Evolutionary conservation across 2,113 vertebrate genomes (phyloP).

Genomic region (Prochilodus magdalenae): DNA sequence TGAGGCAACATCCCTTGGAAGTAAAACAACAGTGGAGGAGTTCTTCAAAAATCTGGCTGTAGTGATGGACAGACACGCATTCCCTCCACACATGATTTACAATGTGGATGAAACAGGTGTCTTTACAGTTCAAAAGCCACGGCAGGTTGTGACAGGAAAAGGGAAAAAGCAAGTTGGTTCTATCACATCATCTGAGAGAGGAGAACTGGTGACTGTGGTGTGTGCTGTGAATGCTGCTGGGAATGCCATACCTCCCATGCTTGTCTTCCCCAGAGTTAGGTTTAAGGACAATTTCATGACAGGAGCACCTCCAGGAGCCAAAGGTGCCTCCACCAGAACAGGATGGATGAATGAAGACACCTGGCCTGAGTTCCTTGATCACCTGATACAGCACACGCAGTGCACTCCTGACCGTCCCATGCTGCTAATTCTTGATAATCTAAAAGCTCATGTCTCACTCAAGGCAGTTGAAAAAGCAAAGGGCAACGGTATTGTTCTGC

Average conservation of each 20-base stretch:
- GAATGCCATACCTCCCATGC: too few relatives aligned
- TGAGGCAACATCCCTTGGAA: too few relatives aligned
- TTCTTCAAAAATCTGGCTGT: too few relatives aligned
- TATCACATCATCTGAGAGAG: constrained; percentile 55
- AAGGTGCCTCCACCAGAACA: constrained; percentile 8
- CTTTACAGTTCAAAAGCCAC: too few relatives aligned
- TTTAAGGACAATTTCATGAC: constrained; percentile 44
- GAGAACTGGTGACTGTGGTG: constrained; percentile 53
- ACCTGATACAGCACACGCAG: constrained; percentile 52
- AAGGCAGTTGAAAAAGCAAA: constrained; percentile 39
- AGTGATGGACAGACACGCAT: too few relatives aligned
- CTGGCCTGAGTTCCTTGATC: constrained; percentile 47
- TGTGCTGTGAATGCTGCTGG: constrained; percentile 35
- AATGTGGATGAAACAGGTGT: too few relatives aligned
- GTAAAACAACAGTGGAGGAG: too few relatives aligned
- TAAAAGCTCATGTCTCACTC: constrained; percentile 32
- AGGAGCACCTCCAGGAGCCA: constrained; percentile 47
- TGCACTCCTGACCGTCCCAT: constrained; percentile 47
- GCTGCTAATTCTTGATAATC: constrained; percentile 56
- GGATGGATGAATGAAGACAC: constrained; percentile 56
- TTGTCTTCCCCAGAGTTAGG: too few relatives aligned
- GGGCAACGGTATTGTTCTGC: constrained; percentile 50
- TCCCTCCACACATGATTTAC: too few relatives aligned
- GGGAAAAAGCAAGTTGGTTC: constrained; percentile 51
- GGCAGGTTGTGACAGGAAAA: constrained; percentile 18